Evolutionary conservation across 2,113 vertebrate species (phyloP), one percentile per base, ranked within the genome.

Genomic region (Ptilorrhoa leucosticta): DNA sequence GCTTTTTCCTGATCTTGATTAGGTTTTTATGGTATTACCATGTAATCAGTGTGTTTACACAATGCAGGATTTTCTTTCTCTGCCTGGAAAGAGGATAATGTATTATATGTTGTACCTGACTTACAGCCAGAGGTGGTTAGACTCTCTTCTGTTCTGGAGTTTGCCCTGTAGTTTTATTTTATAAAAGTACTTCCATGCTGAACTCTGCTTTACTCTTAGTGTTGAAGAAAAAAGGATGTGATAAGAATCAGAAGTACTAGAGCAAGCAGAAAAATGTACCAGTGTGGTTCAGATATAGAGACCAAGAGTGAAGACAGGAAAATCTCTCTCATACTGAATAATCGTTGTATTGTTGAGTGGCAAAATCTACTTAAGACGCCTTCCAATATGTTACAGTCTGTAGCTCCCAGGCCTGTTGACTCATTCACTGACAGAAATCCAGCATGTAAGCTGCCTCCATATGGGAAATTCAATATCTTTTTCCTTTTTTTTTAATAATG

Each of bases 321-420:
- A 94, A 96, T 96, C 95, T 96, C 83, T 54, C 48, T 95, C 40
- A 85, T 85, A 94, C 60, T 91, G 92, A 57, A 91, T 64, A 85
- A 91, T 71, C 1, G 0, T 50, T 71, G 33, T 75, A 51, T 47
- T 79, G 61, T 40, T 90, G 87, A 87, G 60, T 53, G 48, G 44
- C 9, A 95, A 96, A 94, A 85, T 44, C 92, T 79, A 31, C 73
- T 85, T 97, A 97, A 95, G 44, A 91, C 37, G 44, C 19, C 19
- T 71, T 79, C 45, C 77, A 85, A 54, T 94, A 89, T 51, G 48
- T 71, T 89, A 27, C 70, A 94, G 30, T 40, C 70, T 76, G 78
- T 22, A 91, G 27, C 61, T 93, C 48, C 48, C 57, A 90, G 57
- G 73, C 20, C 54, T 76, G 48, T 76, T 78, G 53, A n/a, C 30